Base-by-base conservation (phyloP, 2,888 invertebrate species). In the Cyclophora albipunctata region DNA sequence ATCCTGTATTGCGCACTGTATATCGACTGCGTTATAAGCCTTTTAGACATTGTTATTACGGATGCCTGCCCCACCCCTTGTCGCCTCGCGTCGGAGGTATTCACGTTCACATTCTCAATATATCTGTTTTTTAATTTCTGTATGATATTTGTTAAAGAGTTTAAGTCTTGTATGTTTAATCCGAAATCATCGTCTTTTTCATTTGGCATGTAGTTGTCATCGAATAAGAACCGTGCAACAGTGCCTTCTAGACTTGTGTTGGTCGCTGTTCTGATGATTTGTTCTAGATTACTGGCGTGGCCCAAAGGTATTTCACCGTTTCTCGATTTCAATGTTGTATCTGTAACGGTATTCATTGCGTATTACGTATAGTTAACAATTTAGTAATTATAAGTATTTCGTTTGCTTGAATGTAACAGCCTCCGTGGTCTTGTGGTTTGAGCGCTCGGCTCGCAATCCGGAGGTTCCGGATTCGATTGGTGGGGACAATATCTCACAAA, bases 21-120 rank as follows among this genome's bases (percentile, higher is more conserved):
- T 2, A 78, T 54, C 0, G 68, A 66, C 34, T 75, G 73, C 6
- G 56, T 48, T 68, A 78, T 75, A 5, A 51, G 42, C 3, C 34
- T 34, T 34, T 44, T 5, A 40, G 43, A 34, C 20, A 70, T 46
- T 20, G 20, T 20, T 20, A 20, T 20, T 20, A 20, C 20, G 20
- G 20, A 20, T 2, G 20, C 20, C 20, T 20, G 20, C 20, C 20
- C 20, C 20, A 20, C 20, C 20, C 20, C 20, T 20, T 20, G 20
- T 20, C 20, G 20, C 20, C 20, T 20, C 20, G 20, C 20, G 20
- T 20, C 20, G 20, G 20, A 20, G 20, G 20, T 20, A 20, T 20
- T 20, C 20, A 20, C 20, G 20, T 20, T 20, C 20, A 20, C 20
- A 20, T 20, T 20, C 20, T 20, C 20, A 2, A 2, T 20, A 20